Evolutionary conservation across 1,140 invertebrate genomes (phyloP).

Genomic region (Vollenhovia emeryi): DNA sequence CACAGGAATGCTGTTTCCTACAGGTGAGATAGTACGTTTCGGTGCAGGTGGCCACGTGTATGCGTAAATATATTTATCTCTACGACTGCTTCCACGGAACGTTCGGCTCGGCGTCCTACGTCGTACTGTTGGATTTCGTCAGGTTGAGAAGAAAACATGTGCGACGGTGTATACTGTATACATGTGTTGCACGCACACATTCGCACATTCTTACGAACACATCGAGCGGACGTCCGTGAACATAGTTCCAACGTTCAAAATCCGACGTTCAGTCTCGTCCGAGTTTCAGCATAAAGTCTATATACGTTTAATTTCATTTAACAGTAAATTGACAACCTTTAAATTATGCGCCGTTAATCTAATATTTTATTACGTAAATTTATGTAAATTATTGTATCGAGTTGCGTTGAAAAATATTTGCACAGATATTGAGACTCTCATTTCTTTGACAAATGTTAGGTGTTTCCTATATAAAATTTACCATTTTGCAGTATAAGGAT

Average conservation of each 20-base stretch:
- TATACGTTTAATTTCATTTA: no score
- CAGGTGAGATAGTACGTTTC: not conserved
- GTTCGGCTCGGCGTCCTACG: slow-evolving; percentile 23
- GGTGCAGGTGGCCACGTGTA: not conserved
- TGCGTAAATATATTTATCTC: not conserved
- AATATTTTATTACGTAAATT: not conserved
- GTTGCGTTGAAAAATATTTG: not conserved
- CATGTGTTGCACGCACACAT: not conserved
- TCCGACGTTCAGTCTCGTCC: not conserved
- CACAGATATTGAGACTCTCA: not conserved
- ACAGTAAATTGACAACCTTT: not conserved
- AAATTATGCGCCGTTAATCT: not conserved
- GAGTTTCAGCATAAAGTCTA: not conserved
- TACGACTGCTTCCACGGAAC: not conserved
- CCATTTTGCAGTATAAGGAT: not conserved
- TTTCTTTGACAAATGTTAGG: not conserved
- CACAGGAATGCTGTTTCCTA: not conserved
- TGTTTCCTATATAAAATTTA: not conserved
- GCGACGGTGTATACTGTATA: not conserved
- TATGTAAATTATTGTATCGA: not conserved
- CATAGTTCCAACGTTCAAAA: not conserved
- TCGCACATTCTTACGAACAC: not conserved
- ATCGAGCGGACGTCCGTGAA: not conserved
- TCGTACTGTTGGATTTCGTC: slow-evolving; percentile 31
- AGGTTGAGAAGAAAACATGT: slow-evolving; percentile 7